phyloP scores from a whole-genome alignment of 2,113 vertebrate genomes.

The Promerops cafer region DNA sequence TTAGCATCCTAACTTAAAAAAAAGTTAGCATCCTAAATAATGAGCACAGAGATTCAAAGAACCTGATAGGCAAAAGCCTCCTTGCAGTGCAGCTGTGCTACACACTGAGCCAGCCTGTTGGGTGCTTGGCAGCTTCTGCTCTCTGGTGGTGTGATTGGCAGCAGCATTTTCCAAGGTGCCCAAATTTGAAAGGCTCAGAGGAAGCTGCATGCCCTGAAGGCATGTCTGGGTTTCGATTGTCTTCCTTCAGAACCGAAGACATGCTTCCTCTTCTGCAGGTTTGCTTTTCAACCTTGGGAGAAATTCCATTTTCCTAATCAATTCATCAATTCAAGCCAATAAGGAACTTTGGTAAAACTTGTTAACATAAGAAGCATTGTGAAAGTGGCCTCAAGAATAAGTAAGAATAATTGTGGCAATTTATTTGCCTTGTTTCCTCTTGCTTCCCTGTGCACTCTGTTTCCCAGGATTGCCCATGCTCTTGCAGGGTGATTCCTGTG shows the following conservation, averaged over 20 bases:
- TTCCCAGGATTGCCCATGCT: not conserved
- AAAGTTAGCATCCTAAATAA: not conserved
- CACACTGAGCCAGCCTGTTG: not conserved
- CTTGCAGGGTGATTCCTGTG: not conserved
- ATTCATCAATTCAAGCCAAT: not conserved
- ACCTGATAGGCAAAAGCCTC: not conserved
- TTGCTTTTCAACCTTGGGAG: not conserved
- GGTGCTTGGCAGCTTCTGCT: not conserved
- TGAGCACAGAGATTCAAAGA: not conserved
- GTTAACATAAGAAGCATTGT: not conserved
- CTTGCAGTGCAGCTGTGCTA: not conserved
- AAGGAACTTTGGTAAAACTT: not conserved
- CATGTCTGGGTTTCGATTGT: not conserved
- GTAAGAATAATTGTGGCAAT: not conserved
- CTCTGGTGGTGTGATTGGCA: not conserved
- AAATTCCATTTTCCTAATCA: not conserved
- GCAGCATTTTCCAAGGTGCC: not conserved
- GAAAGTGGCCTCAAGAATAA: not conserved
- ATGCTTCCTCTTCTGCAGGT: not conserved
- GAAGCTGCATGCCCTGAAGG: not conserved
- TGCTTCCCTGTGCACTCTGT: not conserved
- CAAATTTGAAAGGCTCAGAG: not conserved
- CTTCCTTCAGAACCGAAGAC: not conserved
- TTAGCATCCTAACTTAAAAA: too few species aligned
- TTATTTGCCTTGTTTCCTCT: not conserved